Evolutionary conservation across 2,888 invertebrate species (phyloP).

Genomic region (Podotricha telesiphe): DNA sequence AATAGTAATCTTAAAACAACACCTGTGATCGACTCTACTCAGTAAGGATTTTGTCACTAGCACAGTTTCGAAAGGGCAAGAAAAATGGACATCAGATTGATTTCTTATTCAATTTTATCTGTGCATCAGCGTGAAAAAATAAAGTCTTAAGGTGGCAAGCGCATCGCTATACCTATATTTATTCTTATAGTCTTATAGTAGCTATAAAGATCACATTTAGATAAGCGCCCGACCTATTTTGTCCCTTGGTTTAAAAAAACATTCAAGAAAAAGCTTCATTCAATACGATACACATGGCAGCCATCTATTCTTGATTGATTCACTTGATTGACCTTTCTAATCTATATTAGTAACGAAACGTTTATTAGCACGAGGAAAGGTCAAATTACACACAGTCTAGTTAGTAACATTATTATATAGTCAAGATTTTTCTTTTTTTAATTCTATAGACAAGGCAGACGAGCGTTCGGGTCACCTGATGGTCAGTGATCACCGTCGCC

Average conservation of each 20-base stretch:
- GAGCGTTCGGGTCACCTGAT: too few species aligned
- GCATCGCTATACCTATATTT: background rate
- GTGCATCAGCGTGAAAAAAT: too few species aligned
- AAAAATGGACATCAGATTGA: too few species aligned
- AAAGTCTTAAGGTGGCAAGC: too few species aligned
- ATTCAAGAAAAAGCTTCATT: background rate
- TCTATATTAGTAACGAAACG: constrained; percentile 4
- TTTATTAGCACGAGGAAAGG: constrained; percentile 6
- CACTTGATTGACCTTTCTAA: background rate
- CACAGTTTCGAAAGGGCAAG: too few species aligned
- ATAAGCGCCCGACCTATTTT: background rate
- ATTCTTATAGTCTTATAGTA: background rate
- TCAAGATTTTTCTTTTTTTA: background rate
- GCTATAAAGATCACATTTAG: background rate
- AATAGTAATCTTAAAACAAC: too few species aligned
- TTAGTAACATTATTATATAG: background rate
- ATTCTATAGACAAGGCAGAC: too few species aligned
- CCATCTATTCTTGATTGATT: constrained; percentile 4
- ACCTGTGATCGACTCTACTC: too few species aligned
- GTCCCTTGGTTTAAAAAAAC: background rate
- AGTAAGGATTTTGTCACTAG: too few species aligned
- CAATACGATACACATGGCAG: background rate
- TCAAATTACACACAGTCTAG: constrained; percentile 1
- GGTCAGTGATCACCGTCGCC: too few species aligned
- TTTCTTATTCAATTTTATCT: too few species aligned